Evolutionary conservation across 2,888 invertebrate genomes (phyloP).

Genomic region (Scaeva pyrastri): DNA sequence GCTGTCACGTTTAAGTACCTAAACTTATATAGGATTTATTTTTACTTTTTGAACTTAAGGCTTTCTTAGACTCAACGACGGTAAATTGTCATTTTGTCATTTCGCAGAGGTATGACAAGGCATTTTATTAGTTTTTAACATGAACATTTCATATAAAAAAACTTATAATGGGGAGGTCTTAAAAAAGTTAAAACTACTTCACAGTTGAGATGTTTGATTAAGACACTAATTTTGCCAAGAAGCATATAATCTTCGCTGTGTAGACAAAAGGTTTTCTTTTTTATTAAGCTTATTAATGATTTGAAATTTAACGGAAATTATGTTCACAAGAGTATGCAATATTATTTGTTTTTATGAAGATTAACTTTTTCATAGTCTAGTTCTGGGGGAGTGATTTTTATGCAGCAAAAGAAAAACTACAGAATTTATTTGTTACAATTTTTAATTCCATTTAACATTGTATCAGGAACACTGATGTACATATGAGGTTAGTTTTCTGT

Average conservation of each 20-base stretch:
- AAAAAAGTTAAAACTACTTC: neutral
- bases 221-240: neutral
- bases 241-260: too few relatives aligned
- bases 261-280: too few relatives aligned
- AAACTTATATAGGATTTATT: constrained; percentile 37
- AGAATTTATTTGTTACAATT: too few relatives aligned
- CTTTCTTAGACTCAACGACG: constrained; percentile 2
- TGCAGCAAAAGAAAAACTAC: too few relatives aligned
- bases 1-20: constrained; percentile 31
- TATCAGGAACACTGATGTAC: too few relatives aligned
- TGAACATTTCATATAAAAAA: constrained; percentile 7
- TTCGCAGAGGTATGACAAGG: neutral
- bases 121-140: constrained; percentile 23
- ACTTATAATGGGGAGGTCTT: neutral
- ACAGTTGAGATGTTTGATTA: too few relatives aligned
- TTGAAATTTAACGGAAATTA: neutral
- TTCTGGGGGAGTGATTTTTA: too few relatives aligned
- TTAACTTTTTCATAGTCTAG: neutral
- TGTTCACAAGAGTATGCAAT: constrained; percentile 3
- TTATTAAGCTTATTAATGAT: too few relatives aligned
- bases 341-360: neutral
- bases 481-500: too few relatives aligned
- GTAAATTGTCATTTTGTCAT: constrained; percentile 28
- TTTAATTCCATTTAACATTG: too few relatives aligned
- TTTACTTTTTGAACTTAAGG: constrained; percentile 32